Evolutionary conservation across 23 tunicate genomes (phyloP).

Genomic region (Halocynthia roretzi): DNA sequence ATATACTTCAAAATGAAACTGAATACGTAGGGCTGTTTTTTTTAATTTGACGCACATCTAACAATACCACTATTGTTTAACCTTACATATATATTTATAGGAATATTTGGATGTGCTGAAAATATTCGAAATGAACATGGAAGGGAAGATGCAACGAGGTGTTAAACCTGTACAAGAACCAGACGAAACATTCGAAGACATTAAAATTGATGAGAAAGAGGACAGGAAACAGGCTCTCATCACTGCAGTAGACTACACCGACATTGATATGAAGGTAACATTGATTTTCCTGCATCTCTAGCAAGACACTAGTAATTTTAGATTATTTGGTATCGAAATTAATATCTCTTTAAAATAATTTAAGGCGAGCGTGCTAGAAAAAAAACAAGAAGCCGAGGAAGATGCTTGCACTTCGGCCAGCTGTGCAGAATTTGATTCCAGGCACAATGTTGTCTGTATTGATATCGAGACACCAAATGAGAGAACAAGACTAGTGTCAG

Average conservation of each 20-base stretch:
- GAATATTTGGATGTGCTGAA: conserved; percentile 72
- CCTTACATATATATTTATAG: conserved; percentile 3
- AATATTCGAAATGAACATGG: conserved; percentile 37
- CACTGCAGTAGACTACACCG: conserved; percentile 20
- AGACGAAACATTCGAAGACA: conserved; percentile 42
- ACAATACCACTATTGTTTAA: not conserved
- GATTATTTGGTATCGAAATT: not conserved
- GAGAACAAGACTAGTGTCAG: not conserved
- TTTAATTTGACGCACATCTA: not conserved
- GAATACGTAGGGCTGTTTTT: conserved; percentile 37
- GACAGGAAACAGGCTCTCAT: not conserved
- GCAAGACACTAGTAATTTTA: not conserved
- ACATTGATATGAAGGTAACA: conserved; percentile 2
- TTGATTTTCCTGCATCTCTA: not conserved
- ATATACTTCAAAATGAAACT: conserved; percentile 60
- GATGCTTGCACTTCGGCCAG: too few relatives aligned
- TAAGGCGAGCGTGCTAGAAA: not conserved
- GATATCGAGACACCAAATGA: not conserved
- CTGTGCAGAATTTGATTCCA: too few relatives aligned
- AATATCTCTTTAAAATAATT: not conserved
- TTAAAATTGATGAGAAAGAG: not conserved
- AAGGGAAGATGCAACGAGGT: conserved; percentile 52
- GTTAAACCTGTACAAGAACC: conserved; percentile 42
- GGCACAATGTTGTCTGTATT: too few relatives aligned
- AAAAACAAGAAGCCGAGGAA: too few relatives aligned